Evolutionary conservation across 2,888 invertebrate genomes (phyloP), one percentile per base, ranked within the genome.

Genomic region (Nephrocerus scutellatus): DNA sequence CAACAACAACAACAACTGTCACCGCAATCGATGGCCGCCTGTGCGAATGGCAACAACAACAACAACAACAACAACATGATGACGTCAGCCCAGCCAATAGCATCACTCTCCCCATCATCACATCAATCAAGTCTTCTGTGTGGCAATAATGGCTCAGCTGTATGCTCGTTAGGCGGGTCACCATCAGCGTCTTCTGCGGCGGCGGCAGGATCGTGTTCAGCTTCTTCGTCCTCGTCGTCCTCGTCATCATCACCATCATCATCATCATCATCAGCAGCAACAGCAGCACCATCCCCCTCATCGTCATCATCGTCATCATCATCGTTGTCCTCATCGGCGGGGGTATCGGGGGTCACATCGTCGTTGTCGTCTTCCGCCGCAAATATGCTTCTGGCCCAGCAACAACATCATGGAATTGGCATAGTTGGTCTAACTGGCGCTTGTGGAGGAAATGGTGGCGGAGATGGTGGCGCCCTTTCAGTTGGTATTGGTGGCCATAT

Each of bases 331-430:
- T 46, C 44, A 19, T 36, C 49, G 3, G 29, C 49, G 30, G 41
- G 44, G 30, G 29, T 44, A 16, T 46, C 43, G 7, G 31, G 38
- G 6, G 32, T 37, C n/a, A 40, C 47, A 12, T 38, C 50, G 6
- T 43, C 41, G 16, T 48, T 46, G n/a, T 43, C 46, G 29, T 46
- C n/a, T n/a, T n/a, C n/a, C 38, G 22, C 41, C 39, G 12, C 44
- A 46, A 38, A 39, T n/a, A n/a, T 14, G 20, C 21, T 23, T n/a
- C n/a, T n/a, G n/a, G n/a, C n/a, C n/a, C n/a, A n/a, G 25, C 13
- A 25, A n/a, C n/a, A n/a, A n/a, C n/a, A n/a, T n/a, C n/a, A n/a
- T n/a, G n/a, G n/a, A n/a, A 39, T 33, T 5, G 36, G 39, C 1
- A 37, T 30, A 30, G 20, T 38, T 22, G 15, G 16, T 5, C 16